Base-by-base conservation (phyloP, 2,888 invertebrate species). In the Athalia circularis region DNA sequence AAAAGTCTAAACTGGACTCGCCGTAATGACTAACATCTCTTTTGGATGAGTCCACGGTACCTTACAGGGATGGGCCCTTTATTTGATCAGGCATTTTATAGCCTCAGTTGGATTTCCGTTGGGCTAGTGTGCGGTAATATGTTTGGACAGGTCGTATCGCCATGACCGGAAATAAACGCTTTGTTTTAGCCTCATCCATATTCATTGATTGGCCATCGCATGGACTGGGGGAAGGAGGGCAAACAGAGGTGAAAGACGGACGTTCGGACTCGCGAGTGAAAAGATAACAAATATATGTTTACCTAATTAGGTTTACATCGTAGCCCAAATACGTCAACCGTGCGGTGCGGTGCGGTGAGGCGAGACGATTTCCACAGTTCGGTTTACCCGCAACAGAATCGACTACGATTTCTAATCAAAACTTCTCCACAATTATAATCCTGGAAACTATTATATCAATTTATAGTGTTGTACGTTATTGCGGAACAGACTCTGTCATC, bases 131-230 rank as follows among this genome's bases (percentile, higher is more conserved):
- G 75, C 74, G 79, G 72, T 86, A 85, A 86, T 84, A 80, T 82
- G 86, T 87, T 87, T 86, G 85, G 82, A 80, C 82, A 77, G 83
- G 83, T 82, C 80, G 83, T 85, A 82, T 86, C 84, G 82, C 82
- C 81, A 76, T 72, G 61, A 77, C 70, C 77, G 79, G 79, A 79
- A 78, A 72, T 75, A 75, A 43, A 75, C 61, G 75, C 50, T 75
- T 75, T 64, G 62, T 75, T 75, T 15, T 45, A 62, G 75, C 64
- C 64, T 75, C 75, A 75, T 75, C 50, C 62, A 64, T 75, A 75
- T 75, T 75, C 75, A 64, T 75, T 75, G 75, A 75, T 75, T 75
- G 62, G n/a, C 75, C 74, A n/a, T 29, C 29, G 29, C 29, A 29
- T 29, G 29, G 29, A 29, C 29, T 29, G 29, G 29, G 59, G 13